Conservation (phyloP, 37 sponge, comb jelly and placozoan genomes). For the Hormiphora californensis region DNA sequence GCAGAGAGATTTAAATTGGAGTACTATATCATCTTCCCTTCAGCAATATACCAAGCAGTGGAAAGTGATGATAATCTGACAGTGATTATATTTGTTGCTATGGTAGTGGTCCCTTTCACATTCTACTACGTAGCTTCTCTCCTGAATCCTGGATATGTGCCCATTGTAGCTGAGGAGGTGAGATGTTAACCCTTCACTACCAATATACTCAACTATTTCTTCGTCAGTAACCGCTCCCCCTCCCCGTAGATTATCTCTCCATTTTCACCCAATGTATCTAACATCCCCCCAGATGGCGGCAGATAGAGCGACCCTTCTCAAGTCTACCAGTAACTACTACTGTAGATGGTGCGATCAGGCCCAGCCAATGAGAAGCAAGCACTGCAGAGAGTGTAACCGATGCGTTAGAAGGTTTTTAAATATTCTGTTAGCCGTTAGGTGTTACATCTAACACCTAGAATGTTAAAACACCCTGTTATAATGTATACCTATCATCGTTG, state of each 20-base stretch:
- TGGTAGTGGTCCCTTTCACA: background rate
- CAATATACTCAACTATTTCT: too few relatives aligned
- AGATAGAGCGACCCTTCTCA: background rate
- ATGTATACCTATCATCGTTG: background rate
- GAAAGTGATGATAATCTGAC: background rate
- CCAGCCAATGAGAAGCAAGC: conserved; percentile 29
- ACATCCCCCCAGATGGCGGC: too few relatives aligned
- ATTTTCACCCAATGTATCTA: too few relatives aligned
- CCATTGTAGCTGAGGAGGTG: background rate
- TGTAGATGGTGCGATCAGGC: conserved; percentile 45
- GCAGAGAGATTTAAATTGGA: too few relatives aligned
- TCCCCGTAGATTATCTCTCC: too few relatives aligned
- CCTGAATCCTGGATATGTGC: conserved; percentile 46
- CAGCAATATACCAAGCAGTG: background rate
- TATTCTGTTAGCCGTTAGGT: background rate
- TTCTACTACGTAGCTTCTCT: conserved; percentile 22
- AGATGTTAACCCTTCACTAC: background rate
- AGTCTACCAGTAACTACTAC: background rate
- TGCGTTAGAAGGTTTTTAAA: conserved; percentile 8
- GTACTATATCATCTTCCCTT: too few relatives aligned
- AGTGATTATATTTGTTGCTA: background rate
- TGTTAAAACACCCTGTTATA: background rate
- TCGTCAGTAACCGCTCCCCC: too few relatives aligned
- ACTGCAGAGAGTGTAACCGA: conserved; percentile 35
- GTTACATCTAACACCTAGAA: too few relatives aligned